Evolutionary conservation across 1,140 invertebrate genomes (phyloP).

Genomic region (Hestina assimilis): DNA sequence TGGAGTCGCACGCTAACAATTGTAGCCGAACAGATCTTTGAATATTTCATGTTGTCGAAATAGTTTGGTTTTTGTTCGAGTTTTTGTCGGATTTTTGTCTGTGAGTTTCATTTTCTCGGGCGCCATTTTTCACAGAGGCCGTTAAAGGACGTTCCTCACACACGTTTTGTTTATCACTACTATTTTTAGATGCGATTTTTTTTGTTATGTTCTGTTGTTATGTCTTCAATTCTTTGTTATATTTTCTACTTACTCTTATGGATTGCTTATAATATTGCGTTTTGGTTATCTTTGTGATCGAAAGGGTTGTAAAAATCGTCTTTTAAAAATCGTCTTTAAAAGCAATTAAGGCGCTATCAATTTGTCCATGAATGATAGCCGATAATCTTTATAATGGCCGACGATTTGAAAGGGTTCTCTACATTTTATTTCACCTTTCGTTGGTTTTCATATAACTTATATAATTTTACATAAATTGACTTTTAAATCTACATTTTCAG

Average conservation of each 20-base stretch:
- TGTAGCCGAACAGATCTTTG: conserved; percentile 46
- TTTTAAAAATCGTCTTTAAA: neutral
- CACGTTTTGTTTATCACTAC: conserved; percentile 11
- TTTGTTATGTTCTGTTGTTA: too few relatives aligned
- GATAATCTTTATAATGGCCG: neutral
- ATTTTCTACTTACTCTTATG: too few relatives aligned
- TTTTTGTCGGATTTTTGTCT: conserved; percentile 49
- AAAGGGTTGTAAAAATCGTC: neutral
- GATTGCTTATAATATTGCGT: neutral
- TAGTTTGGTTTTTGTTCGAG: conserved; percentile 53
- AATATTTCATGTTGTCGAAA: conserved; percentile 60
- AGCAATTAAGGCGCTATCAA: neutral
- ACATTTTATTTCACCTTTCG: neutral
- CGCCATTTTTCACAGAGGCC: conserved; percentile 56
- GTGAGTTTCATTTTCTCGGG: conserved; percentile 47
- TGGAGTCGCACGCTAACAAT: conserved; percentile 46
- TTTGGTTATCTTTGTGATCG: neutral
- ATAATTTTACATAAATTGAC: neutral
- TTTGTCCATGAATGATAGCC: conserved; percentile 12
- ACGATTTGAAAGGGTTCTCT: neutral
- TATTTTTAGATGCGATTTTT: too few relatives aligned
- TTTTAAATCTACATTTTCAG: too few relatives aligned
- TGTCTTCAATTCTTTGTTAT: too few relatives aligned
- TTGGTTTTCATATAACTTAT: neutral
- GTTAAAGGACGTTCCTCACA: conserved; percentile 30